These are phyloP conservation scores for Agapostemon virescens DNA, from an alignment of 2,888 invertebrate genomes.

Conservation along the genomic window DNA sequence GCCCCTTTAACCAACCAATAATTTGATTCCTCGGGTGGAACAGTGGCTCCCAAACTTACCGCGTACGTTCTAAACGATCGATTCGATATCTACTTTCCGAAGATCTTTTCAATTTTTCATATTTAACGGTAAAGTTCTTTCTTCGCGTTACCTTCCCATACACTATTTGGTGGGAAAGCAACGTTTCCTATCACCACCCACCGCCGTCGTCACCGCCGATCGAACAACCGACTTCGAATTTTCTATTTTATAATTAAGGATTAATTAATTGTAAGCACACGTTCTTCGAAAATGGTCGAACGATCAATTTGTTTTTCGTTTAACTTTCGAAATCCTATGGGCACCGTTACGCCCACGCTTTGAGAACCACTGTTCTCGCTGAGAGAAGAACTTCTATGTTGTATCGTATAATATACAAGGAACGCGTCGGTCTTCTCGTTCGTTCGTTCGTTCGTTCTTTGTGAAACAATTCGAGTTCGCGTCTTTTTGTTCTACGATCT, in stretches of 20 bases:
- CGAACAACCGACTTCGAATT: too few relatives aligned
- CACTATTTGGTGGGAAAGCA: too few relatives aligned
- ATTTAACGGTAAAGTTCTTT: neutral
- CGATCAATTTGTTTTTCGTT: too few relatives aligned
- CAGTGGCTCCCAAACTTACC: neutral
- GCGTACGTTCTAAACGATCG: neutral
- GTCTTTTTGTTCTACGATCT: neutral
- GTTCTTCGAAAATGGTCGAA: too few relatives aligned
- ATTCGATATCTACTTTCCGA: neutral
- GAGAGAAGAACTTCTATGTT: neutral
- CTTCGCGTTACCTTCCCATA: too few relatives aligned
- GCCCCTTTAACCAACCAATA: conserved; percentile 1
- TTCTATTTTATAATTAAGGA: neutral
- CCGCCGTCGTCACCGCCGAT: too few relatives aligned
- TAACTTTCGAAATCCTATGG: too few relatives aligned
- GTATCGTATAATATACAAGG: too few relatives aligned
- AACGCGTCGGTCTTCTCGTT: neutral
- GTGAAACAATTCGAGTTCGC: neutral
- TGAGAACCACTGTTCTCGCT: conserved; percentile 1
- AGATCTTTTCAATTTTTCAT: neutral
- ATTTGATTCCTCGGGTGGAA: neutral
- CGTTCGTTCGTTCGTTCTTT: too few relatives aligned
- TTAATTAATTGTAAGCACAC: neutral
- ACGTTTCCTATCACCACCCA: too few relatives aligned
- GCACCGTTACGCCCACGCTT: neutral